Evolutionary conservation across 1,140 invertebrate species (phyloP), one percentile per base, ranked within the genome.

Genomic region (Microvelia longipes): DNA sequence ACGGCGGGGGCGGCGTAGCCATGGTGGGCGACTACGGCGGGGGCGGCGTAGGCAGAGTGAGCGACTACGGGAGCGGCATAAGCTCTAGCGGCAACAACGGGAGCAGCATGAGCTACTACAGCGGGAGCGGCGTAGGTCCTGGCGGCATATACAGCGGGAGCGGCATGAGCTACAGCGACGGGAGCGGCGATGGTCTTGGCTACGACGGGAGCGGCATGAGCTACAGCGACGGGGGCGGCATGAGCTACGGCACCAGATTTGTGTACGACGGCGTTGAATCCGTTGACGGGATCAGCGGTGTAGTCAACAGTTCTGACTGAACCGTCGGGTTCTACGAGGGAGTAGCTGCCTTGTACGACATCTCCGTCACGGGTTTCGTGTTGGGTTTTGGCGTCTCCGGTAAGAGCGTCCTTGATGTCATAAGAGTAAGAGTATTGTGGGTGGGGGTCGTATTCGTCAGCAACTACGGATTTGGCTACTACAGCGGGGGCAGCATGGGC

Each of bases 361-460:
- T 89, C 87, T 28, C 87, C 88, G 71, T 86, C 81, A 61, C 88
- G 83, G 65, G 81, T 82, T 77, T 89, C 86, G 73, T 85, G 82
- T 72, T 87, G 85, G 73, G 83, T 84, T 76, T 89, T 87, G 68
- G 83, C 82, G 77, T 88, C 86, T 65, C 87, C 85, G 73, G 82
- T 87, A 74, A 83, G 80, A 1, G 85, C 84, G 78, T 89, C 87
- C 71, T 86, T 82, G 19, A 88, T 85, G 61, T 86, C 87, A 75
- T 88, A 88, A 1, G 85, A 80, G 76, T 86, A 88, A 35, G 83
- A 81, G 73, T 88, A 88, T 1, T 71, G 27, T 2, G 73, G 73
- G 61, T 73, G 73, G 0, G 73, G 75, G 28, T 67, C 66, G 28
- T 67, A 67, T 5, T 67, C 66, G 11, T 67, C 66, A 26, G 66